Conservation (phyloP, 2,113 vertebrate species). For the Romanogobio albipinnatus region DNA sequence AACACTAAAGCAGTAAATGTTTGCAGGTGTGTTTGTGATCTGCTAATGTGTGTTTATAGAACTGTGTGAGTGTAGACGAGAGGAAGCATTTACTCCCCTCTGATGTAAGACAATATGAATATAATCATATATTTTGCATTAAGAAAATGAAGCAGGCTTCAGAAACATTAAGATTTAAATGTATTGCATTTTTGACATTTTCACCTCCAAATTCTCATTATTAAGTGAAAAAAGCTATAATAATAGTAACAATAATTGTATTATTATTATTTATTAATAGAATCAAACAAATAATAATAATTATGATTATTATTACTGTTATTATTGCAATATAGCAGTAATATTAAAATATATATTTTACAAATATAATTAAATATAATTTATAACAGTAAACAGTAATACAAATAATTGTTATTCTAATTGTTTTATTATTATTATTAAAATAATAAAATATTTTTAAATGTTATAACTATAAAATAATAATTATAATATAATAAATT, state of each 20-base stretch:
- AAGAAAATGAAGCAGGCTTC: background rate
- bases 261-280: background rate
- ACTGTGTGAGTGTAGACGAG: background rate
- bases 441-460: background rate
- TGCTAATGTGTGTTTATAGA: background rate
- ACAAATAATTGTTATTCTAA: no score
- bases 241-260: background rate
- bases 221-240: background rate
- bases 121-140: background rate
- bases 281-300: background rate
- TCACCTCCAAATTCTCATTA: background rate
- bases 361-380: background rate
- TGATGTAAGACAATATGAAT: background rate
- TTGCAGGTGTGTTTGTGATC: slow-evolving; percentile 5
- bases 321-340: background rate
- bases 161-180: background rate
- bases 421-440: no score
- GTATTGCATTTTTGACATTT: background rate
- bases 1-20: background rate
- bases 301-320: background rate
- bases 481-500: background rate
- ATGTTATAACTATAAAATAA: background rate
- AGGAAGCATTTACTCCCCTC: background rate
- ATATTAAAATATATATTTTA: background rate
- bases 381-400: background rate